phyloP scores from a whole-genome alignment of 2,888 invertebrate species.

The Tribolium freemani region DNA sequence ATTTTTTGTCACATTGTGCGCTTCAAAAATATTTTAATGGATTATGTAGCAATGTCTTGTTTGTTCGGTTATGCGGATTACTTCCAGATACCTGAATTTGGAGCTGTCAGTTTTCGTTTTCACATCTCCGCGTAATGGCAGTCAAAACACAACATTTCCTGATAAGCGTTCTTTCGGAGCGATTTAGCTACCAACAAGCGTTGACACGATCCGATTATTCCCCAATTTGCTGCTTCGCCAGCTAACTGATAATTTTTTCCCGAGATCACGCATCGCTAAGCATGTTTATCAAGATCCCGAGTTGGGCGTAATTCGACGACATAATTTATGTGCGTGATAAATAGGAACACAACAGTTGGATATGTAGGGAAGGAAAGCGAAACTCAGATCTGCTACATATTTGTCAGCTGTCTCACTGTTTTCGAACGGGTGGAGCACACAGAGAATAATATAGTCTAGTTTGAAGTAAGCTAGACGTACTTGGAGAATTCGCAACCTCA shows the following conservation, averaged over 20 bases:
- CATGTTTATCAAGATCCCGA: constrained; percentile 32
- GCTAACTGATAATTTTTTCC: constrained; percentile 30
- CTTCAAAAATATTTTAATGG: too few species aligned
- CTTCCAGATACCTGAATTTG: not conserved
- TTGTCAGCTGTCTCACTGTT: constrained; percentile 34
- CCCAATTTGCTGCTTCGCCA: not conserved
- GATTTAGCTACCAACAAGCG: not conserved
- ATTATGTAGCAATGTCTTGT: not conserved
- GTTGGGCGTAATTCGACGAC: constrained; percentile 32
- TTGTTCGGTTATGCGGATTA: not conserved
- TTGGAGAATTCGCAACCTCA: constrained; percentile 42
- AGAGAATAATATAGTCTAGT: constrained; percentile 34
- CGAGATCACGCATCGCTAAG: constrained; percentile 23
- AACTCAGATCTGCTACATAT: constrained; percentile 37
- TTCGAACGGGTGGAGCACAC: constrained; percentile 4
- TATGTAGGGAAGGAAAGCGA: constrained; percentile 21
- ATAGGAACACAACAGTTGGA: constrained; percentile 25
- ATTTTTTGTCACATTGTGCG: too few species aligned
- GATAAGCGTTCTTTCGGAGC: too few species aligned
- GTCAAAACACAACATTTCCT: not conserved
- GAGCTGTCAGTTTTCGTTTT: not conserved
- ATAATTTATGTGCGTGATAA: constrained; percentile 42
- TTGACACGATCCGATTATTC: constrained; percentile 15
- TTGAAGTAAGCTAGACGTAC: constrained; percentile 36
- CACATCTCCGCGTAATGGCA: not conserved